Base-by-base conservation (phyloP, 2,113 vertebrate genomes). In the Hemibates koningsi region DNA sequence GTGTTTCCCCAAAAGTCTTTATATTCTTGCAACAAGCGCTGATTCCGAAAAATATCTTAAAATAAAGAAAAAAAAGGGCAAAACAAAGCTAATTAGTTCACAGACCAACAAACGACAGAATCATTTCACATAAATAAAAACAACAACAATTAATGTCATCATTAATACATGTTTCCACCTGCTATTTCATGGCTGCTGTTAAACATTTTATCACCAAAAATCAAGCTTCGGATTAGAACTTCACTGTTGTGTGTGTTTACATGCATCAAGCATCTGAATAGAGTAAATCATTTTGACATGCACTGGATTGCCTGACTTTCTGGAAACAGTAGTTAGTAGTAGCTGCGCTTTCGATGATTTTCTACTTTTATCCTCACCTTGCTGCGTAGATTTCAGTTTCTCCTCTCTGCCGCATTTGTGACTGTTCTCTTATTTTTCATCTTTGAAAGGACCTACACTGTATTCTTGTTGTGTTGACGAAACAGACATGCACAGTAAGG, bases 1-100 rank as follows among this genome's bases (percentile, higher is more conserved):
- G 99, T 99, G 92, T 98, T 97, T 94, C 99, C 99, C 96, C 98
- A 97, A 93, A 99, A 99, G 87, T 99, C 97, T 94, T 95, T 98
- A 95, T 99, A 99, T 93, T 99, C 99, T 90, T 96, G 97, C 94
- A 99, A 92, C 88, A 99, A 91, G 88, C 97, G 97, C 91, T 99
- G 98, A 93, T 98, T 99, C 93, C 96, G 97, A 95, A 98, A 99
- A 17, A 98, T 93, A 93, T 98, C 98, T 99, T 38, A 21, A 68
- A 38, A 38, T 21, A 21, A 13, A 66, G 4, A 19, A 1, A 4
- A 57, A 89, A 6, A 32, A 61, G 32, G 81, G 17, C 2, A 52
- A 78, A 52, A 78, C 9, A 78, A 34, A 52, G 6, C 43, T 50
- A 3, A 34, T 78, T 48, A 78, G 73, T 78, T 78, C 45, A 78